Conservation (phyloP, 2,113 vertebrate genomes). For the Lichenostomus cassidix region DNA sequence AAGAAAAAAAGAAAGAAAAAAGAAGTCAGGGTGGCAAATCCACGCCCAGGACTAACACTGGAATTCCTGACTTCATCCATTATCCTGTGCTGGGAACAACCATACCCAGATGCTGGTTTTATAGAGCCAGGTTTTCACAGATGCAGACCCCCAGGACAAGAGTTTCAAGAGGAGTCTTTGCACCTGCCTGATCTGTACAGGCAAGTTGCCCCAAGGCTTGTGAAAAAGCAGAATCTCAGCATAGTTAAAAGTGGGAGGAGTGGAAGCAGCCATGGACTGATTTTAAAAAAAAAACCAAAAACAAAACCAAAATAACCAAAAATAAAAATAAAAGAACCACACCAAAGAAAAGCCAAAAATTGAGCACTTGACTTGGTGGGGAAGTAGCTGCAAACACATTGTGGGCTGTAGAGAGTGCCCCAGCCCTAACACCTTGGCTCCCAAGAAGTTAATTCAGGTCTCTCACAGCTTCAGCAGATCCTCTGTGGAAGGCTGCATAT, state of each 20-base stretch:
- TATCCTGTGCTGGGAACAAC: neutral
- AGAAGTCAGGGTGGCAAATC: neutral
- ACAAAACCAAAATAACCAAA: neutral
- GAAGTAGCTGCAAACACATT: neutral
- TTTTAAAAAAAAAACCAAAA: neutral
- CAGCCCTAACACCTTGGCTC: neutral
- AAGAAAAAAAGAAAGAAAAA: neutral
- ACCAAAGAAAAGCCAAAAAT: neutral
- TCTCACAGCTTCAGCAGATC: neutral
- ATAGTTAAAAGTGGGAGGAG: neutral
- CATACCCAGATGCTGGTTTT: neutral
- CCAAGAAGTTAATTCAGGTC: neutral
- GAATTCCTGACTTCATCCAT: slow-evolving; percentile 14
- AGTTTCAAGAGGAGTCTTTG: neutral
- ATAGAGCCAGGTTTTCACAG: slow-evolving; percentile 30
- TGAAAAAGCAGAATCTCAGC: neutral
- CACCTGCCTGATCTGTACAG: neutral
- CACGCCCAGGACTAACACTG: neutral
- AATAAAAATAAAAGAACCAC: neutral
- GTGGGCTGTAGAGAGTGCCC: neutral
- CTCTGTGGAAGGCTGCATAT: neutral
- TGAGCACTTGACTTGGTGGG: neutral
- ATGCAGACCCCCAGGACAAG: slow-evolving; percentile 43
- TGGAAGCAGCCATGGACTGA: neutral
- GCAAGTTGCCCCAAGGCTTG: neutral